Base-by-base conservation (phyloP, 2,888 invertebrate genomes). In the Saturnia pavonia region DNA sequence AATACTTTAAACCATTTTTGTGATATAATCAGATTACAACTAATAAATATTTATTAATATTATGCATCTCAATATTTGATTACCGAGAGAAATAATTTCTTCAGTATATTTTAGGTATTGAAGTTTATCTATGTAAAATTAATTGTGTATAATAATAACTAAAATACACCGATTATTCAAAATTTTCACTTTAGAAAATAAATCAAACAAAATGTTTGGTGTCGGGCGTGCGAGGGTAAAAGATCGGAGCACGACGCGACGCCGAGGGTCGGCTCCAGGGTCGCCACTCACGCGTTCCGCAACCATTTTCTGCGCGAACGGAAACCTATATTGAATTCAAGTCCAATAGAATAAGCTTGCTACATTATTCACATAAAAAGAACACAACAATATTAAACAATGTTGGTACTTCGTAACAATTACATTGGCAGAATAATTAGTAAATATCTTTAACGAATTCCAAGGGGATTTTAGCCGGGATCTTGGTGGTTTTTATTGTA, bases 241-340 rank as follows among this genome's bases (percentile, higher is more conserved):
- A 42, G 42, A 27, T 22, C 66, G 48, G 25, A 43, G 27, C 54
- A n/a, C 54, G 54, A 22, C 22, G 54, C 43, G 67, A 16, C 25
- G 14, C 16, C 43, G 67, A 69, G 69, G 70, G 71, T 71, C n/a
- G 54, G 40, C 65, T 42, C 42, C 45, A 40, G 66, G 57, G 67
- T 67, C 43, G 70, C 75, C 84, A 77, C 82, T 86, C 88, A 85
- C 86, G 86, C 89, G 86, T 85, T 81, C 80, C 82, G 77, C 82
- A 81, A 74, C 85, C 84, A 91, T 91, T 91, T 91, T 91, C 91
- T 90, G 91, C 90, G 85, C 89, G 86, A 91, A 82, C 84, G 88
- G 77, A 90, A 84, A 87, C 83, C 85, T 84, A 85, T 89, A 90
- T 91, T 91, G 91, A 87, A 91, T 87, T 84, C 88, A 85, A 86